Conservation (phyloP, 2,797 vertebrate species). For the Tragopan temminckii region DNA sequence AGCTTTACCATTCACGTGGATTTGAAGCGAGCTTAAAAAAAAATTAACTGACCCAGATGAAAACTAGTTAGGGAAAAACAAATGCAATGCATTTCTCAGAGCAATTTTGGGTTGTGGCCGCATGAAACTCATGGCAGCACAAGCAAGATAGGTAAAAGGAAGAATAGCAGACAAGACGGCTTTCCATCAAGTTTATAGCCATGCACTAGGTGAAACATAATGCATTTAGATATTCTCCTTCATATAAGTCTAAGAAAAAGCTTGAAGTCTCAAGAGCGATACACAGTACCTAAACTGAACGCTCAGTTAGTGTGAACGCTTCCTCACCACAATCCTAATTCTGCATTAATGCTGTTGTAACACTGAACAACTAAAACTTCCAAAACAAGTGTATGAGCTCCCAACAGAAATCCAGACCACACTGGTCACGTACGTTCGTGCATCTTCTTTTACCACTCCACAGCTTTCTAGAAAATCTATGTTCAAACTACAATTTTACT, state of each 20-base stretch:
- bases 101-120: neutral
- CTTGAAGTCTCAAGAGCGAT: neutral
- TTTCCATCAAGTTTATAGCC: neutral
- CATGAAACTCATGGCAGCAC: neutral
- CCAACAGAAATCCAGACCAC: neutral
- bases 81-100: neutral
- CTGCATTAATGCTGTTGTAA: neutral
- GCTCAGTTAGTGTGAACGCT: neutral
- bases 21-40: neutral
- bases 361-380: neutral
- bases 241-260: rapidly evolving
- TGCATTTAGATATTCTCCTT: neutral
- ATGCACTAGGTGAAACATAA: neutral
- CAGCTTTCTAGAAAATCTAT: neutral
- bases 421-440: neutral
- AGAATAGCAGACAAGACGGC: neutral
- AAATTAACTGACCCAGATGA: neutral
- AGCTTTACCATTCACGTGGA: rapidly evolving
- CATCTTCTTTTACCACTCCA: rapidly evolving
- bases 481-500: neutral
- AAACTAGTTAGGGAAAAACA: neutral
- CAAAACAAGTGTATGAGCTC: neutral
- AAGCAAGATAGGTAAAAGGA: neutral
- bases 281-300: neutral
- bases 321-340: neutral